Evolutionary conservation across 2,797 vertebrate genomes (phyloP).

Genomic region (Muscicapa striata): DNA sequence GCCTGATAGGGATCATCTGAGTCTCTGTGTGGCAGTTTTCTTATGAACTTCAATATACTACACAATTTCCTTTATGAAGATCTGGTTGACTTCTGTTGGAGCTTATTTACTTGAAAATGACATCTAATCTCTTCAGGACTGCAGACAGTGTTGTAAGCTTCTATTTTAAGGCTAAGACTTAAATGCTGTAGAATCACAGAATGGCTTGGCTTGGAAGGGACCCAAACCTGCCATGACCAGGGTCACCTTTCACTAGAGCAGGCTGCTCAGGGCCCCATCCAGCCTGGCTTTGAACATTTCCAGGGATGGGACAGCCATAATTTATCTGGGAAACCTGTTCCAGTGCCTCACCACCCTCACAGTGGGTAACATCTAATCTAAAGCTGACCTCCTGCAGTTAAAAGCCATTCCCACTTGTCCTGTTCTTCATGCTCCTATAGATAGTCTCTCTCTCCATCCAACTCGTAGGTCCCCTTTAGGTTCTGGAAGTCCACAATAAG

Average conservation of each 20-base stretch:
- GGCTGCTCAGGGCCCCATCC: background rate
- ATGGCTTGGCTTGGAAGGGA: background rate
- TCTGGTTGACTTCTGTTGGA: background rate
- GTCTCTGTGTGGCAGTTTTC: background rate
- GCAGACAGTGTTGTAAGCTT: background rate
- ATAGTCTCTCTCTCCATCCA: too few species aligned
- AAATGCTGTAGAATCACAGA: background rate
- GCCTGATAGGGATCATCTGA: background rate
- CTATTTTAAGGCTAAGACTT: background rate
- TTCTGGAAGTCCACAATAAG: background rate
- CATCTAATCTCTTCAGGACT: background rate
- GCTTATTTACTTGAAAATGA: slow-evolving; percentile 3
- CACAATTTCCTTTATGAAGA: slow-evolving; percentile 11
- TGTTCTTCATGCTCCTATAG: background rate
- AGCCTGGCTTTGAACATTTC: background rate
- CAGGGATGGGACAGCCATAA: background rate
- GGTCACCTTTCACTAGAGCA: background rate
- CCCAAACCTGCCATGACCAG: background rate
- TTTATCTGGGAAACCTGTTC: background rate
- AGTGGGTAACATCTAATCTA: background rate
- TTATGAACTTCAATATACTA: background rate
- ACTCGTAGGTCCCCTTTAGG: accelerated
- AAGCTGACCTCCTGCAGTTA: background rate
- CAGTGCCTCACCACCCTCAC: background rate
- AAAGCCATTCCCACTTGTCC: background rate